A percentile compares a stretch with the other conserved stretches of the same genome.
Conservation (phyloP, 1,140 invertebrate genomes). For the Drosophila simulans region DNA sequence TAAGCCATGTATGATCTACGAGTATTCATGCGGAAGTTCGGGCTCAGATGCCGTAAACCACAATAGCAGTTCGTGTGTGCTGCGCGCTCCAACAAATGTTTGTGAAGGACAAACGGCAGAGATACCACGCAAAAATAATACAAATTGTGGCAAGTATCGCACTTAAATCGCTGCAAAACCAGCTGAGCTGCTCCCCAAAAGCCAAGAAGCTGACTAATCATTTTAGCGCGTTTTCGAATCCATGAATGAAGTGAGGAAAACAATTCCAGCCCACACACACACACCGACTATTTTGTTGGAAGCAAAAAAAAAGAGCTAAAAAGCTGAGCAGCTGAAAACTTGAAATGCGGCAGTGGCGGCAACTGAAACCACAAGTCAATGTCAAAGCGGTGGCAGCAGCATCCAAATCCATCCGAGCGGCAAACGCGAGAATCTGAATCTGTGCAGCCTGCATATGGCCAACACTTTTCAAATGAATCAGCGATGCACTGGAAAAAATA, state of each 20-base stretch:
- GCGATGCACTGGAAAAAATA: slow-evolving; percentile 2
- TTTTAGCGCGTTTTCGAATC: slow-evolving; percentile 41
- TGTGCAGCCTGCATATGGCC: slow-evolving; percentile 42
- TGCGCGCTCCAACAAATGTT: slow-evolving; percentile 38
- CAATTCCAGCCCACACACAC: slow-evolving; percentile 73
- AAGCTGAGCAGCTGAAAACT: slow-evolving; percentile 35
- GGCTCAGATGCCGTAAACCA: slow-evolving; percentile 62
- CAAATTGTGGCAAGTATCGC: slow-evolving; percentile 73
- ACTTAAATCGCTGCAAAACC: slow-evolving; percentile 44
- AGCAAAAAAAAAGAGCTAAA: slow-evolving; percentile 21
- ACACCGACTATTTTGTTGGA: slow-evolving; percentile 10
- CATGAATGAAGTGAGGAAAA: slow-evolving; percentile 72
- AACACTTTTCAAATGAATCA: slow-evolving; percentile 57
- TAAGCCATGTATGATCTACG: slow-evolving; percentile 47
- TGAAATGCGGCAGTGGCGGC: slow-evolving; percentile 58
- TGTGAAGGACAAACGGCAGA: slow-evolving; percentile 66
- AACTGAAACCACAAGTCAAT: slow-evolving; percentile 80
- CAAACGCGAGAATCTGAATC: slow-evolving; percentile 15
- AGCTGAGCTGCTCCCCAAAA: slow-evolving; percentile 52
- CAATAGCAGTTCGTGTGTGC: slow-evolving; percentile 10
- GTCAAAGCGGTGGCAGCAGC: slow-evolving; percentile 75
- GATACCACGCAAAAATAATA: slow-evolving; percentile 60
- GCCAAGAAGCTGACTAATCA: slow-evolving; percentile 76
- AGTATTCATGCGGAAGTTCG: slow-evolving; percentile 63
- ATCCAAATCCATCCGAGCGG: slow-evolving; percentile 35